phyloP scores from a whole-genome alignment of 2,113 vertebrate species.

The Mellivora capensis region DNA sequence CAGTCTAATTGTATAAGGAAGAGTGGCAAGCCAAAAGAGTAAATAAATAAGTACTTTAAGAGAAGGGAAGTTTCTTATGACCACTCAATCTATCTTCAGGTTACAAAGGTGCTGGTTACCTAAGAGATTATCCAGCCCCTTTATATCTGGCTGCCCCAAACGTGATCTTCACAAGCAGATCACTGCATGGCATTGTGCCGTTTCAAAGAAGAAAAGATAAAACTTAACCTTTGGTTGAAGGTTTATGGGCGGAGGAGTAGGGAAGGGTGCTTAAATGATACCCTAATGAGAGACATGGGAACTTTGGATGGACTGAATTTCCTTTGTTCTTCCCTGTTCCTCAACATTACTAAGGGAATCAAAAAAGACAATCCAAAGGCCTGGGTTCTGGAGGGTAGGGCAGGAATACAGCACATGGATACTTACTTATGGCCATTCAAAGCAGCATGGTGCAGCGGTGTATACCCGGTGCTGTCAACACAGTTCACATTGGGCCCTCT shows the following conservation, averaged over 20 bases:
- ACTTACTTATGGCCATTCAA: conserved; percentile 96
- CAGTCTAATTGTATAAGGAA: not conserved
- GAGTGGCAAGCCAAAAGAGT: not conserved
- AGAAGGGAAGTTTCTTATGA: not conserved
- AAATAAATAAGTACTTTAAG: not conserved
- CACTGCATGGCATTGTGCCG: not conserved
- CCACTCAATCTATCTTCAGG: not conserved
- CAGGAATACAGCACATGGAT: not conserved
- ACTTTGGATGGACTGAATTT: not conserved
- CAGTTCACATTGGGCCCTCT: conserved; percentile 99
- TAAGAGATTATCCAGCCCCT: not conserved
- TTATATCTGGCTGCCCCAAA: not conserved
- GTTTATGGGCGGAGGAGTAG: not conserved
- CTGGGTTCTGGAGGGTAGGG: too few relatives aligned
- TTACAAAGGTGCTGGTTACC: not conserved
- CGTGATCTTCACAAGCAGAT: not conserved
- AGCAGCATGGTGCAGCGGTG: conserved; percentile 96
- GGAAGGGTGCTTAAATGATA: not conserved
- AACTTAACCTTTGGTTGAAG: not conserved
- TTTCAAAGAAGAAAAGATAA: not conserved
- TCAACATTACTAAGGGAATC: not conserved
- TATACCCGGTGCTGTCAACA: conserved; percentile 97
- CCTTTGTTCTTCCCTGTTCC: not conserved
- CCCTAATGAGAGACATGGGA: not conserved
- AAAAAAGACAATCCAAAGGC: not conserved